Base-by-base conservation (phyloP, 2,113 vertebrate species). In the Lipotes vexillifer region DNA sequence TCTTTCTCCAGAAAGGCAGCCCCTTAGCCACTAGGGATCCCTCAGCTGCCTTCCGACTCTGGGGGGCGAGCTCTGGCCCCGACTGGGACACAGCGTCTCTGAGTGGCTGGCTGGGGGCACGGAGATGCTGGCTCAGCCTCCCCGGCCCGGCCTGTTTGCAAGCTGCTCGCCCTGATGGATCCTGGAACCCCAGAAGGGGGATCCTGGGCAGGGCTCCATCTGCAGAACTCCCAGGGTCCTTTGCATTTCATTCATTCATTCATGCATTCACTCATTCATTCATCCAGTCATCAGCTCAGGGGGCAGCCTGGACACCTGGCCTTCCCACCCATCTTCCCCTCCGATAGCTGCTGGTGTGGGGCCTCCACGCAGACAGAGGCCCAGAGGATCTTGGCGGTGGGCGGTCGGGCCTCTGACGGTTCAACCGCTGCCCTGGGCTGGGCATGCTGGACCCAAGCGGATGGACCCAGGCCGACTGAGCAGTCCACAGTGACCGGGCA, bases 401-500 rank as follows among this genome's bases (percentile, higher is more conserved):
- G 52, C 5, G 52, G 52, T 27, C 12, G 1, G 14, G 6, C 15
- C 2, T 29, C 49, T 61, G 57, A 46, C 1, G 8, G 36, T 6
- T 72, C 18, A 57, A 7, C 27, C 31, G 5, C 11, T 3, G 8
- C 25, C 57, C 38, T 20, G 9, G 69, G 57, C 31, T 12, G 36
- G 27, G 17, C 38, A 8, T 29, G 61, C 44, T 33, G 46, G 72
- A 38, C 13, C 36, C 2, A 15, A 14, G 55, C 11, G n/a, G 44
- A 41, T 12, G 59, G 61, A 75, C 59, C n/a, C 9, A 14, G 46
- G 3, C 3, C 4, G 5, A 27, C 7, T 3, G 36, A 13, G 0
- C 6, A 25, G 46, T 10, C 38, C 25, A 23, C 0, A 1, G 6
- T 0, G 8, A 23, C 55, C 21, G 1, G n/a, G n/a, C 18, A 23